These are phyloP conservation scores for Heliconius charithonia DNA, from an alignment of 2,888 invertebrate genomes.

Conservation along the genomic window DNA sequence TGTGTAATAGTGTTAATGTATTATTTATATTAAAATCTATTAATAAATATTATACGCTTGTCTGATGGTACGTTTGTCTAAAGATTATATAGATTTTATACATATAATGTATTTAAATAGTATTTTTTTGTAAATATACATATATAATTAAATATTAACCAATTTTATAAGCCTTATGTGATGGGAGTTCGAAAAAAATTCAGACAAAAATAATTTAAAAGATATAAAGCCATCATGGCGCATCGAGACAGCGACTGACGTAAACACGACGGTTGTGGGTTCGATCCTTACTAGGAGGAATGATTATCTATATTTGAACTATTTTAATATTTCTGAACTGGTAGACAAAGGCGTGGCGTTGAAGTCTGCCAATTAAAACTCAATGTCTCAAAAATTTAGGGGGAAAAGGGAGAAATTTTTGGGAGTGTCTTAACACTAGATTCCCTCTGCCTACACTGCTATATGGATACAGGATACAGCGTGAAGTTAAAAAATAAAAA, in stretches of 20 bases:
- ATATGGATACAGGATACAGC: neutral
- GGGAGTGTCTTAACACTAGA: neutral
- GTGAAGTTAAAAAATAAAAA: neutral
- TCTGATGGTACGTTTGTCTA: neutral
- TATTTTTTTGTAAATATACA: neutral
- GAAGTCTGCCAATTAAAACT: too few relatives aligned
- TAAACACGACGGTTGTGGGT: neutral
- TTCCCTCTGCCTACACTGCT: neutral
- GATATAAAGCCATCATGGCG: neutral
- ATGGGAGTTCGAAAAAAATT: too few relatives aligned
- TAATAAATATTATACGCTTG: slow-evolving; percentile 16
- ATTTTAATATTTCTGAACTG: neutral
- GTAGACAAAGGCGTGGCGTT: too few relatives aligned
- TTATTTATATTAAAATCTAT: slow-evolving; percentile 18
- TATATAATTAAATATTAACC: neutral
- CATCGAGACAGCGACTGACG: neutral
- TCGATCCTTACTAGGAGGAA: neutral
- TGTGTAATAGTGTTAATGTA: neutral
- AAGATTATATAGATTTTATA: neutral
- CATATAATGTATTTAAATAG: neutral
- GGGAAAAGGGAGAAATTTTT: neutral
- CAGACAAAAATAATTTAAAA: too few relatives aligned
- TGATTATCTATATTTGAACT: neutral
- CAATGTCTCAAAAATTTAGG: neutral
- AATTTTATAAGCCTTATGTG: too few relatives aligned